Evolutionary conservation across 2,113 vertebrate species (phyloP).

Genomic region (Chloropsis cyanopogon): DNA sequence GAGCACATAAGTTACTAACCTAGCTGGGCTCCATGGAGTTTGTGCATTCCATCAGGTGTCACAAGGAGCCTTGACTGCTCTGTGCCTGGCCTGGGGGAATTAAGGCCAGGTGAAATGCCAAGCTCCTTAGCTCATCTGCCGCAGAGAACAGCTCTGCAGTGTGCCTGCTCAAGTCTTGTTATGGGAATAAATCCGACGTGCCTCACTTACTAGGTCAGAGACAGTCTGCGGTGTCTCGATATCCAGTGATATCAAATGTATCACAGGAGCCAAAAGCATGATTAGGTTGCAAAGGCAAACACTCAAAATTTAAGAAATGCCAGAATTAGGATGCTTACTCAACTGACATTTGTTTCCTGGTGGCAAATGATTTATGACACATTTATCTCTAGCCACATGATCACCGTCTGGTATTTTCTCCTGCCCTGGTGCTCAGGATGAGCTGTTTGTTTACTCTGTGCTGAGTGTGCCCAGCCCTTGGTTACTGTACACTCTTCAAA

Average conservation of each 20-base stretch:
- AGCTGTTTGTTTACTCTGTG: background rate
- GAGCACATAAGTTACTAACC: background rate
- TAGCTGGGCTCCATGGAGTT: background rate
- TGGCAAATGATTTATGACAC: background rate
- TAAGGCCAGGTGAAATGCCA: conserved; percentile 23
- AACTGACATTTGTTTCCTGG: background rate
- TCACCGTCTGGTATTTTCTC: background rate
- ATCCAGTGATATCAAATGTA: background rate
- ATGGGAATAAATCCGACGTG: background rate
- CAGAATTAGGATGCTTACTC: background rate
- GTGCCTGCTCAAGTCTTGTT: background rate
- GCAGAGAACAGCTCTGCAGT: background rate
- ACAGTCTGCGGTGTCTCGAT: background rate
- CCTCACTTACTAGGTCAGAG: conserved; percentile 18
- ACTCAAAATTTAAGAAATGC: conserved; percentile 5
- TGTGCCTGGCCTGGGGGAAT: background rate
- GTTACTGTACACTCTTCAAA: background rate
- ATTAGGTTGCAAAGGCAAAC: background rate
- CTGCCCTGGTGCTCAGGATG: background rate
- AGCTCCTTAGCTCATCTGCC: conserved; percentile 30
- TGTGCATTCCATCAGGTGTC: background rate
- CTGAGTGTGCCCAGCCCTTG: background rate
- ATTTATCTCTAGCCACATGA: background rate
- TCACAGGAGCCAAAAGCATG: background rate
- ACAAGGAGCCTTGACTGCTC: background rate